phyloP scores from a whole-genome alignment of 2,797 vertebrate genomes.

The Novumbra hubbsi region DNA sequence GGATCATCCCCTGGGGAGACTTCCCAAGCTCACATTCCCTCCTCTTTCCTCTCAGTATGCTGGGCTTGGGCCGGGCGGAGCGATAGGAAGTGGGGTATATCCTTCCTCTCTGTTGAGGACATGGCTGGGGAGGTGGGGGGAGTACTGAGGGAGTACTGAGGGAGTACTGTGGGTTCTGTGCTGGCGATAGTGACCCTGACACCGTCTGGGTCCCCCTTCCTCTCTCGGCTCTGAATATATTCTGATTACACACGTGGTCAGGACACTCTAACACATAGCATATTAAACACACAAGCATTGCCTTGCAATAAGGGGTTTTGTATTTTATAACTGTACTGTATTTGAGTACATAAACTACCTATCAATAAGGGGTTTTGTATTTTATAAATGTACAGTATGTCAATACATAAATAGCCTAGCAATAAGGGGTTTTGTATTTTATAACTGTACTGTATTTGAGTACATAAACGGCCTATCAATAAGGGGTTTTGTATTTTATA shows the following conservation, averaged over 20 bases:
- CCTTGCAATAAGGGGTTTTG: too few species aligned
- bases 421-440: too few species aligned
- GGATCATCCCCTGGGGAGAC: constrained; percentile 46
- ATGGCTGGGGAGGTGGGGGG: constrained; percentile 49
- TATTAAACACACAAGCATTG: background rate
- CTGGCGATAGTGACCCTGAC: constrained; percentile 31
- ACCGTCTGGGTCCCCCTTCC: constrained; percentile 8
- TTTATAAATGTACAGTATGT: too few species aligned
- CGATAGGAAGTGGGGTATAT: constrained; percentile 71
- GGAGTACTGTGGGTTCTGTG: constrained; percentile 11
- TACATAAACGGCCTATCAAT: background rate
- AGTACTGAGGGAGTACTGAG: background rate
- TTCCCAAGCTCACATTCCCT: constrained; percentile 46
- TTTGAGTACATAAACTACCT: too few species aligned
- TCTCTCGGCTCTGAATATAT: background rate
- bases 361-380: too few species aligned
- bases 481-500: background rate
- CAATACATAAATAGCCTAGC: too few species aligned
- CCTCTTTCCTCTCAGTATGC: constrained; percentile 58
- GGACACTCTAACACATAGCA: background rate
- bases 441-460: too few species aligned
- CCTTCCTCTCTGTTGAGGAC: constrained; percentile 68
- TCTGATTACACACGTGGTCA: background rate
- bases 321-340: too few species aligned
- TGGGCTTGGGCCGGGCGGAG: constrained; percentile 53